phyloP scores from a whole-genome alignment of 2,888 invertebrate species.

The Thera britannica region DNA sequence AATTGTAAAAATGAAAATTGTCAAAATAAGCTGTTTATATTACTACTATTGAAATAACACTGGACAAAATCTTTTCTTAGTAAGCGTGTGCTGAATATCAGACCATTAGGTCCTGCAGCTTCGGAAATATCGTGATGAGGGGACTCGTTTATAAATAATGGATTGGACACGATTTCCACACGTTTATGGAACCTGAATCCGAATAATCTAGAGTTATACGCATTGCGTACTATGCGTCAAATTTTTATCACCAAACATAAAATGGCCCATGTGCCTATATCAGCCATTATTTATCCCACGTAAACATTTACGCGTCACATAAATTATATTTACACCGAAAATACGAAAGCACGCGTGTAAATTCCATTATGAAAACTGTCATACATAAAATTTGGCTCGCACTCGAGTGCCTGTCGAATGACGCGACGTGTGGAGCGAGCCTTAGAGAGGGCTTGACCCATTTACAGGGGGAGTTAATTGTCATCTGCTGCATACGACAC shows the following conservation, averaged over 20 bases:
- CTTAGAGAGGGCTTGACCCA: constrained; percentile 62
- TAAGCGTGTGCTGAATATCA: too few relatives aligned
- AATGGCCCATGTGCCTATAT: constrained; percentile 1
- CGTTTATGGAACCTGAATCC: background rate
- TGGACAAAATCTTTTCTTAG: too few relatives aligned
- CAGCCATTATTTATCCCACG: constrained; percentile 17
- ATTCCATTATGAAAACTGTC: constrained; percentile 47
- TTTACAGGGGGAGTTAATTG: constrained; percentile 57
- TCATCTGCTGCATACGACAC: constrained; percentile 26
- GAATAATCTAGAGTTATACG: constrained; percentile 1
- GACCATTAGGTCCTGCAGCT: too few relatives aligned
- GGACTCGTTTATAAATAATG: too few relatives aligned
- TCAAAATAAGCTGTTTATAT: too few relatives aligned
- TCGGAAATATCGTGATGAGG: too few relatives aligned
- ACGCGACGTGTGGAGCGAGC: constrained; percentile 47
- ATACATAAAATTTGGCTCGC: constrained; percentile 44
- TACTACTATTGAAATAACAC: too few relatives aligned
- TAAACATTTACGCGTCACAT: constrained; percentile 28
- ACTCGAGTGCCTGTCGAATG: constrained; percentile 54
- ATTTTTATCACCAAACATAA: constrained; percentile 7
- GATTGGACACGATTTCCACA: background rate
- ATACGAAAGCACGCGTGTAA: constrained; percentile 28
- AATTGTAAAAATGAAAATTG: too few relatives aligned
- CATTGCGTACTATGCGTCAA: constrained; percentile 17
- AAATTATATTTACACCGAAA: constrained; percentile 35